Base-by-base conservation (phyloP, 2,888 invertebrate species). In the Dendrolimus pini region DNA sequence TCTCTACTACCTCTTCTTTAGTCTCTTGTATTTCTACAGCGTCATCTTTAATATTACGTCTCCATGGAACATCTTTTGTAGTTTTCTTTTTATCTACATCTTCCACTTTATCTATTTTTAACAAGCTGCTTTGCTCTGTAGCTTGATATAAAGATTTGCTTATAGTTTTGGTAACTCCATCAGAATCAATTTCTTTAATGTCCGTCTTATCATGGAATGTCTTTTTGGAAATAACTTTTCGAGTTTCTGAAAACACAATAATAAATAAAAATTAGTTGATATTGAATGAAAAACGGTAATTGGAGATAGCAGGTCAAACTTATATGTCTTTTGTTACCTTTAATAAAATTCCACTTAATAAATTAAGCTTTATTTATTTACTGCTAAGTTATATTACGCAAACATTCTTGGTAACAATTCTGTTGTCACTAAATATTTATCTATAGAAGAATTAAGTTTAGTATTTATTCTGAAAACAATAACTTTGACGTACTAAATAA, bases 91-190 rank as follows among this genome's bases (percentile, higher is more conserved):
- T 75, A 59, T 85, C 76, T 30, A 81, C 62, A 54, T 87, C 80
- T 68, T 87, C 76, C 56, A 73, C 58, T 61, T 77, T 78, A 63
- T 84, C 68, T 52, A 88, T 57, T 65, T 80, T 83, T 52, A 89
- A 65, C 57, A 89, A 84, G 63, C 82, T 89, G 9, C 75, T 77
- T 62, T 89, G 88, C 73, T 89, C 89, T 9, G 86, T 85, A 3
- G 81, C 74, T 70, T 85, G 78, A 65, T 79, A 85, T 57, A 68
- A 62, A 13, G 78, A 61, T 64, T 70, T 80, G 59, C 65, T 77
- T 54, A 70, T 68, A 13, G 65, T 72, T 41, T 63, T 61, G 57
- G 72, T 69, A 8, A 63, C 60, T 55, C 75, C 74, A 64, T 80
- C 70, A 47, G 68, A 58, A 55, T 61, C 70, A 1, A 61, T 58